A percentile compares a stretch with the other conserved stretches of the same genome.
These are phyloP conservation scores for Montipora cactus DNA, from an alignment of 64 coral and sea anemone species.

Conservation along the genomic window DNA sequence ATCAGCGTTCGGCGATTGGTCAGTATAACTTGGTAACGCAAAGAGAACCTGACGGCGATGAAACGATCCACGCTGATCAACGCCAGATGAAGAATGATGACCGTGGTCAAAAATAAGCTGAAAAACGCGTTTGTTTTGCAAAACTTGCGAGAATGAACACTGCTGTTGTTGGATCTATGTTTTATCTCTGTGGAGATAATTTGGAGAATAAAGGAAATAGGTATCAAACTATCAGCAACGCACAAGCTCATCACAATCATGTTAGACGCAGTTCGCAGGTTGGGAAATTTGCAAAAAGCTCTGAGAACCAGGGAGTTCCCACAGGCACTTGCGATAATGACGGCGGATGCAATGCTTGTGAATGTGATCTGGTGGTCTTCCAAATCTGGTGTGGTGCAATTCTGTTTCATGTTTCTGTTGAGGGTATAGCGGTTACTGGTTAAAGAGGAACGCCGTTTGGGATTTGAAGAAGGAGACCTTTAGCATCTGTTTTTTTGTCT, in stretches of 20 bases:
- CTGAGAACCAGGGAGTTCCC: neutral
- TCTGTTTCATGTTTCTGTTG: too few relatives aligned
- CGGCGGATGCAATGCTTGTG: too few relatives aligned
- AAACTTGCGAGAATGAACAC: neutral
- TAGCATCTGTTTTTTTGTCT: too few relatives aligned
- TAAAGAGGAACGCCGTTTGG: too few relatives aligned
- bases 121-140: neutral
- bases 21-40: neutral
- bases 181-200: too few relatives aligned
- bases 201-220: neutral
- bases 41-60: neutral
- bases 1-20: conserved; percentile 8
- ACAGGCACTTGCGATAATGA: too few relatives aligned
- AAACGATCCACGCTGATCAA: conserved; percentile 24
- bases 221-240: conserved; percentile 8
- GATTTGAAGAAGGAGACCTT: too few relatives aligned
- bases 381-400: too few relatives aligned
- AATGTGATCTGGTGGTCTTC: too few relatives aligned
- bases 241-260: conserved; percentile 21
- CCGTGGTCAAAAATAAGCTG: neutral
- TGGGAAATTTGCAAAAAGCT: conserved; percentile 13
- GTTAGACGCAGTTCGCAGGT: conserved; percentile 36
- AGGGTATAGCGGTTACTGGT: too few relatives aligned
- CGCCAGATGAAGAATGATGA: conserved; percentile 21
- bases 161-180: neutral